Percentiles rank a stretch among this genome's conserved stretches.
phyloP scores from a whole-genome alignment of 2,113 vertebrate species.

The Tragelaphus buxtoni region DNA sequence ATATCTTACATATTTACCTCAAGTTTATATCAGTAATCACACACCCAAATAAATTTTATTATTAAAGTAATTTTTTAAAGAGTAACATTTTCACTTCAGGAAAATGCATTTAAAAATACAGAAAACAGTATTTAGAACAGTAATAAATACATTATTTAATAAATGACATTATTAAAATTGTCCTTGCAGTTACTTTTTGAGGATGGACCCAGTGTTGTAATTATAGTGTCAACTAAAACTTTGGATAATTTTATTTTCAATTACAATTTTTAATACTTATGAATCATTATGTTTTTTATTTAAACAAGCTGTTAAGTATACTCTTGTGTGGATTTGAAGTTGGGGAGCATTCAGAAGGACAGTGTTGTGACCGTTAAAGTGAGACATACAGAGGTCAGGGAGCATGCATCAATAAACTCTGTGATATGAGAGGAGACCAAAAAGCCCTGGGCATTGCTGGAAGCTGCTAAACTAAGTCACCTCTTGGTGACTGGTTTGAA shows the following conservation, averaged over 20 bases:
- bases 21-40: background rate
- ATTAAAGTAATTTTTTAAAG: background rate
- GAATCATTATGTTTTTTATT: conserved; percentile 1
- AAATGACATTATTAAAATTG: background rate
- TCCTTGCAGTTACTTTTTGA: conserved; percentile 23
- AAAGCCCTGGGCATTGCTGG: background rate
- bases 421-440: background rate
- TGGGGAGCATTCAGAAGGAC: background rate
- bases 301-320: background rate
- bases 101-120: background rate
- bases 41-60: conserved; percentile 37
- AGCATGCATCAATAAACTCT: background rate
- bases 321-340: background rate
- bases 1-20: background rate
- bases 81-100: background rate
- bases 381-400: background rate
- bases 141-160: conserved; percentile 33
- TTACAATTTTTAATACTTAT: background rate
- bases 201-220: background rate
- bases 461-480: background rate
- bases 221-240: background rate
- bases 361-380: background rate
- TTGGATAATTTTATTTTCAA: conserved; percentile 25
- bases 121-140: background rate
- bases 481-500: conserved; percentile 21